A percentile compares a stretch with the other conserved stretches of the same genome.
Conservation (phyloP, 2,113 vertebrate species). For the Ophiodon elongatus region DNA sequence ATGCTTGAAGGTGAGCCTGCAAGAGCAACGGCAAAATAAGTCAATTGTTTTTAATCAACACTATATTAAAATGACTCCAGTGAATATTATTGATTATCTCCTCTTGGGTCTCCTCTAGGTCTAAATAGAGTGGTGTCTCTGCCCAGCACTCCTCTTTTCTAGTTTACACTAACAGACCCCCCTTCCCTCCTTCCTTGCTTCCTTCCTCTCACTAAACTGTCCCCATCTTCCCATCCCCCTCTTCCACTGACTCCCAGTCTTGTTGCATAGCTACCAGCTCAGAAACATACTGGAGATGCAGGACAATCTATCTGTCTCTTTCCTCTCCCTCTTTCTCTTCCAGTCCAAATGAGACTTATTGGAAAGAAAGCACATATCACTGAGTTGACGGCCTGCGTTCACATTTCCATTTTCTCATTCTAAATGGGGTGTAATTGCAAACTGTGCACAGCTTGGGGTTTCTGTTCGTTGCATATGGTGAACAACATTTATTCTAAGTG, state of each 20-base stretch:
- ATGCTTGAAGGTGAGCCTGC: slow-evolving; percentile 18
- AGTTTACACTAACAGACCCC: slow-evolving; percentile 63
- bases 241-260: slow-evolving; percentile 80
- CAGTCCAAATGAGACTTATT: slow-evolving; percentile 70
- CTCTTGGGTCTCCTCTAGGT: slow-evolving; percentile 40
- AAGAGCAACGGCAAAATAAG: slow-evolving; percentile 15
- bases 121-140: slow-evolving; percentile 36
- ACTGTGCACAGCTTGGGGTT: slow-evolving; percentile 38
- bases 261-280: slow-evolving; percentile 86
- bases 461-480: slow-evolving; percentile 51
- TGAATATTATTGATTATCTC: slow-evolving; percentile 33
- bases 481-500: slow-evolving; percentile 60
- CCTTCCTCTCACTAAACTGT: slow-evolving; percentile 72
- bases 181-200: slow-evolving; percentile 10
- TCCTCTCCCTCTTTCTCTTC: slow-evolving; percentile 29
- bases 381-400: slow-evolving; percentile 14
- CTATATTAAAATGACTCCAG: slow-evolving; percentile 25
- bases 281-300: slow-evolving; percentile 82
- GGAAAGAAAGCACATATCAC: slow-evolving; percentile 42
- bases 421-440: slow-evolving; percentile 44
- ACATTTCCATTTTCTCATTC: slow-evolving; percentile 19
- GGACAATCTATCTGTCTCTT: slow-evolving; percentile 76
- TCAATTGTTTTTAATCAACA: slow-evolving; percentile 21
- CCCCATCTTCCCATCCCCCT: slow-evolving; percentile 79
- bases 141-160: slow-evolving; percentile 47